Evolutionary conservation across 2,888 invertebrate genomes (phyloP), one percentile per base, ranked within the genome.

Genomic region (Heliconius ethilla): DNA sequence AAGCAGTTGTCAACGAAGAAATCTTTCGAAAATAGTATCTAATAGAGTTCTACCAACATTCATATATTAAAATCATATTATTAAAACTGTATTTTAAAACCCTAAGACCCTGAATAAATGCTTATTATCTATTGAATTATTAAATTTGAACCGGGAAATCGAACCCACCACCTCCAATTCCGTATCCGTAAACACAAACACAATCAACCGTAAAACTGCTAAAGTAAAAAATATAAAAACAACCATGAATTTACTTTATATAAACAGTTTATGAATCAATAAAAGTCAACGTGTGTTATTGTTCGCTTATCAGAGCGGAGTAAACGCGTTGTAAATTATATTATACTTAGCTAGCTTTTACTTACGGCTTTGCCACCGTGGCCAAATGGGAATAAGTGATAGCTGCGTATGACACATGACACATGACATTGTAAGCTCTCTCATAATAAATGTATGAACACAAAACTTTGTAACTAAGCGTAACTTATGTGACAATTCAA

Each of bases 261-360:
- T 25, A 70, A 70, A 70, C 45, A 70, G 27, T 70, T 70, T 70
- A 70, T 33, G 55, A 55, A 55, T 55, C 70, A 13, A 72, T 72
- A 72, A 72, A 72, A 72, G 70, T 72, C 70, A 55, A 27, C 18
- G 29, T 70, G n/a, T 72, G 70, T 59, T 72, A 55, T 72, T 72
- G 70, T 72, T 55, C 13, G 29, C 55, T 72, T 72, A 72, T 72
- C 70, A 72, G 33, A 55, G 33, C 55, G 70, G n/a, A 72, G 70
- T 55, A 72, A 72, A 59, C 70, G 67, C 67, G 13, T 72, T 72
- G 29, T 55, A 70, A 70, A 70, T 55, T 70, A 45, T 70, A 27
- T 27, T 70, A 27, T 4, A 5, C 6, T 0, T 6, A 51, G 27
- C 40, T 70, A 55, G 27, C 51, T 51, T 55, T 27, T 22, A n/a